Base-by-base conservation (phyloP, 2,888 invertebrate species). In the Camptogramma bilineatum region DNA sequence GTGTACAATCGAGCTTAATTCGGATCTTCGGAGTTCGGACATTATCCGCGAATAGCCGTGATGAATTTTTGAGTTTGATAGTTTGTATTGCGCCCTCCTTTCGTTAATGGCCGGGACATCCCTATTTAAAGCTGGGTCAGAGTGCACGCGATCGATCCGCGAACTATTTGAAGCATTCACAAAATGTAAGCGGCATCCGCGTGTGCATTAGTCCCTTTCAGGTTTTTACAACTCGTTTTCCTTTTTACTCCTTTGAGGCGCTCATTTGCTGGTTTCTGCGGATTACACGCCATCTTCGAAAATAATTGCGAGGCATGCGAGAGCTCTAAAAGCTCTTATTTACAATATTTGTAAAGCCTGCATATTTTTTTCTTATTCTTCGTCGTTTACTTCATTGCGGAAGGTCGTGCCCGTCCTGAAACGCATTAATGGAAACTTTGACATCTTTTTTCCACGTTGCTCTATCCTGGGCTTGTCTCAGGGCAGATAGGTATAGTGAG, bases 1-100 rank as follows among this genome's bases (percentile, higher is more conserved):
- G 21, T 47, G 79, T 71, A 88, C 86, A 87, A 87, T 86, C 68
- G 80, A 69, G 79, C 72, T 81, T 84, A 88, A 88, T 89, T 87
- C 81, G 73, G 55, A 62, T 62, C 46, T 53, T 70, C 63, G 69
- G 73, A 76, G 42, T 53, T 70, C 63, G 69, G 73, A 76, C 81
- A 83, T 82, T 85, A 81, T 78, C 75, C 71, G 71, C 76, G 73
- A 74, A 71, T 78, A 72, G 72, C 76, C 79, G 82, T 81, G 80
- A 81, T 84, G 79, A 84, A 85, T 85, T 86, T 87, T 83, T 79
- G 79, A 81, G 81, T 79, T 74, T 70, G 71, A 79, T 79, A 81
- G 81, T 79, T 74, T 70, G 71, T 73, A 68, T 76, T 74, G 72
- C 71, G 69, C 86, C 86, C 90, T 87, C 87, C 87, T 87, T 87